Evolutionary conservation across 2,888 invertebrate species (phyloP), one percentile per base, ranked within the genome.

Genomic region (Cabera pusaria): DNA sequence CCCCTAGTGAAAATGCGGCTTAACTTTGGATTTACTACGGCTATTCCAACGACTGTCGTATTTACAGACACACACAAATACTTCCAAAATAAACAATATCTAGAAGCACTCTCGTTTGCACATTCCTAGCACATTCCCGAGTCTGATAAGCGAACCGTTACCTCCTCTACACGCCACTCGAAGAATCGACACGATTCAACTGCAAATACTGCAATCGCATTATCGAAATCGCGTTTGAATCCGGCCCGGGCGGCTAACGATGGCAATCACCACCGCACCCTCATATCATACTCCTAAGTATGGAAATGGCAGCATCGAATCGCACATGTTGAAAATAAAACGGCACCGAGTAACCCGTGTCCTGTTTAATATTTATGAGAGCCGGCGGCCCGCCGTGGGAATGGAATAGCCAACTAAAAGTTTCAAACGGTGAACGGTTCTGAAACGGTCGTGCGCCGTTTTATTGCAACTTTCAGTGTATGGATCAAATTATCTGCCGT

Each of bases 341-440:
- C 54, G 54, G 60, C 56, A 33, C 52, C 33, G 52, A 58, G 58
- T 50, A 60, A 65, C 64, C 57, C 62, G 54, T 59, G 62, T 65
- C 46, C 61, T 64, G 62, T 68, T 74, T 64, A 71, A 73, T 74
- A 74, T 74, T 72, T 73, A 73, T 73, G 74, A 72, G 62, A 38
- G 54, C 43, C 40, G 52, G 52, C 51, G 29, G 28, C 38, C 42
- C 50, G 44, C 52, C 44, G 43, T 38, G 50, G 48, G 56, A 43
- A 51, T 57, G 63, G 64, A 70, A 72, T 72, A 56, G 64, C 59
- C 60, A 59, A 57, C 57, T 60, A 59, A 67, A 72, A 72, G 55
- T 72, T 73, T 58, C 57, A 61, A 53, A 59, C 52, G 53, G 50
- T 59, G 63, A 69, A 70, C 59, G 59, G 47, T 65, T 63, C 61